These are phyloP conservation scores for Sphaerophoria taeniata DNA, from an alignment of 2,888 invertebrate genomes.

Conservation along the genomic window DNA sequence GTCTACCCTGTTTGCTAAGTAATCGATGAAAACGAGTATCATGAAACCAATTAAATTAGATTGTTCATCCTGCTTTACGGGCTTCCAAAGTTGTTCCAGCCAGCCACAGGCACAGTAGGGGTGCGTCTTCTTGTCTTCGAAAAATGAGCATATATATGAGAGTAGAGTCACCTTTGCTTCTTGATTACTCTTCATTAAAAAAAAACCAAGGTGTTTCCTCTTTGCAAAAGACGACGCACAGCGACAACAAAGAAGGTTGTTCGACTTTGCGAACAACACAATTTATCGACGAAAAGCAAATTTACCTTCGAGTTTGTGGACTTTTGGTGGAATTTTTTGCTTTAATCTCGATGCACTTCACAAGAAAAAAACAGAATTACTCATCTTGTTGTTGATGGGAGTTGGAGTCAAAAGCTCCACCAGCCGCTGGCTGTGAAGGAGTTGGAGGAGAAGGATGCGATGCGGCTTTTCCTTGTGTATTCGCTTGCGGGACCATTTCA, in stretches of 20 bases:
- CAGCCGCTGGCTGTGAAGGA: background rate
- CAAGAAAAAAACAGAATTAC: conserved; percentile 18
- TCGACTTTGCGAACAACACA: conserved; percentile 31
- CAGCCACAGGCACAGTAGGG: no score
- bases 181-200: conserved; percentile 33
- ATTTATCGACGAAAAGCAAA: conserved; percentile 38
- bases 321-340: conserved; percentile 50
- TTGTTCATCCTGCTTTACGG: conserved; percentile 18
- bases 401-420: background rate
- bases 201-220: conserved; percentile 57
- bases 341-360: conserved; percentile 27
- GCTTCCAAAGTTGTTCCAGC: background rate
- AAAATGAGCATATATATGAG: conserved; percentile 8
- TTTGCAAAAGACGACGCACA: background rate
- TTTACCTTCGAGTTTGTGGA: conserved; percentile 56
- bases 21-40: background rate
- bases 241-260: conserved; percentile 19
- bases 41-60: background rate
- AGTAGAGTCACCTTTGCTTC: background rate
- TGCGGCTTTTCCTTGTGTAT: conserved; percentile 1
- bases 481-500: background rate
- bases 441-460: background rate
- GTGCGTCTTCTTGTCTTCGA: background rate
- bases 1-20: background rate
- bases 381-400: conserved; percentile 41